Base-by-base conservation (phyloP, 2,888 invertebrate species). In the Coelinius sp. region DNA sequence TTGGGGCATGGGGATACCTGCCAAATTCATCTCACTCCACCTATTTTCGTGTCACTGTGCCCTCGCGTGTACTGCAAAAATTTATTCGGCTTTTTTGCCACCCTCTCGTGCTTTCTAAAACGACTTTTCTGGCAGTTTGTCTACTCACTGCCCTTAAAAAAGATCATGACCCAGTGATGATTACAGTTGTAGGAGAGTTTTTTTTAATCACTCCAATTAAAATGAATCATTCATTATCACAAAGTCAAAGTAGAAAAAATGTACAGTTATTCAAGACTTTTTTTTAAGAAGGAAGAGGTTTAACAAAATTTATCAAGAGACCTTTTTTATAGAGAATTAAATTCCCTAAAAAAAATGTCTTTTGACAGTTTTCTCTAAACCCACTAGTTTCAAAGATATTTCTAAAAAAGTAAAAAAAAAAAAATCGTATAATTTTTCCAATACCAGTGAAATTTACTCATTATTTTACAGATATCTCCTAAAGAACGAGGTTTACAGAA, bases 151-250 rank as follows among this genome's bases (percentile, higher is more conserved):
- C 56, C 14, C 56, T 31, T 17, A 56, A 56, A 56, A 53, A 56
- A n/a, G 56, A 56, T 56, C 56, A 56, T 56, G 56, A 56, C 56
- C 56, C 56, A 56, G 27, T 31, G 56, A n/a, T 3, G 46, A 56
- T 56, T 56, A 31, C 14, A 56, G 56, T 7, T n/a, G 31, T 7
- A 31, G 17, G 12, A 31, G 31, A 56, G 56, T 56, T 56, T 56
- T 31, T 27, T 56, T 56, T n/a, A 56, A 56, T 56, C 31, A 27
- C 20, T 27, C 27, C 27, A 56, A 56, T 56, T 56, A 31, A 31
- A 31, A 56, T 56, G 27, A 56, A 56, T 56, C 46, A 14, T 49
- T 49, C 20, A 49, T 49, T 49, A 49, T 49, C 46, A 49, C 46
- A 49, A 49, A 17, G 14, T 20, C 46, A 49, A 49, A 20, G 46